Evolutionary conservation across 2,888 invertebrate genomes (phyloP), one percentile per base, ranked within the genome.

Genomic region (Megamerina dolium): DNA sequence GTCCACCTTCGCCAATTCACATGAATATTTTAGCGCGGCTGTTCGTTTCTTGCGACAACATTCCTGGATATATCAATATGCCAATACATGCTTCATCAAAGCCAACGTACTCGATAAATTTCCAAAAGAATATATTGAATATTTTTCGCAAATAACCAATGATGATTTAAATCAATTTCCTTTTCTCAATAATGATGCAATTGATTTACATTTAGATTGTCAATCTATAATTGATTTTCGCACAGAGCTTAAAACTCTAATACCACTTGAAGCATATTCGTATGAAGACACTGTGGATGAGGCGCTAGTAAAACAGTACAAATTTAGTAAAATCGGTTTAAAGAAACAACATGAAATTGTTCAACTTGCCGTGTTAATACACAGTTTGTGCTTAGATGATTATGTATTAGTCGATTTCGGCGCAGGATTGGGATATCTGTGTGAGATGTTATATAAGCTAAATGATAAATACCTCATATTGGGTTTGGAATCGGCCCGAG

Each of bases 261-360:
- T 54, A 23, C 58, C 63, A 0, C 2, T 26, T 4, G 43, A 27
- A 39, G 47, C 39, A 5, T 53, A 30, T 37, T 23, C 23, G 10
- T 23, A 23, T 23, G 8, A 6, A 23, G 23, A 23, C 10, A 17
- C 31, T 55, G 52, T 50, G 56, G 55, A 49, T 6, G 12, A 5
- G 6, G 26, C 26, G 32, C n/a, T 16, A 32, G 17, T 10, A 5
- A 17, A 30, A 30, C n/a, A n/a, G n/a, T 8, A 6, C 10, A 23
- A 23, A 23, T 23, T 23, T 17, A 58, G 57, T 47, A 64, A 73
- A 12, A 60, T 85, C 38, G 77, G 75, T 50, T 50, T 56, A 1
- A 87, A 87, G 58, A 87, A 87, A 63, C 74, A 74, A 46, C 84
- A 87, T 51, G 87, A 87, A 73, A 82, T 87, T 34, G 54, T 75